phyloP scores from a whole-genome alignment of 2,113 vertebrate species.

The Osmerus eperlanus region DNA sequence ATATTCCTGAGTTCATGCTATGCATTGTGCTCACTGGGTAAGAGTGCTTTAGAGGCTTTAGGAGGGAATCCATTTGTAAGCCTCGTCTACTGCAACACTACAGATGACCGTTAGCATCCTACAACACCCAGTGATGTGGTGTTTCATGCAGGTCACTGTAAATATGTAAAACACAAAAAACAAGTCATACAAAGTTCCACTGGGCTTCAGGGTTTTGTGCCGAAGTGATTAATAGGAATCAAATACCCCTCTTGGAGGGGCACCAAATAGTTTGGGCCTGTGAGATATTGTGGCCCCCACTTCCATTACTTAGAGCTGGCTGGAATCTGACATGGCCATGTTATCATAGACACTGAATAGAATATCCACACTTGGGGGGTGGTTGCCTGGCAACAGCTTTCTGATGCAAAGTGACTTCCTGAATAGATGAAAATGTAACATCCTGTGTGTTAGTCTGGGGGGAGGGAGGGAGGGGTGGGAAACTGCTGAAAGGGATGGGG shows the following conservation, averaged over 20 bases:
- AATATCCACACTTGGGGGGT: constrained; percentile 53
- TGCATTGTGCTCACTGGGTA: background rate
- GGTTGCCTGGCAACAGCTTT: constrained; percentile 70
- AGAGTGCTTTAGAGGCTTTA: background rate
- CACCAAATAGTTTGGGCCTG: constrained; percentile 35
- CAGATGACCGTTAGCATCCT: too few species aligned
- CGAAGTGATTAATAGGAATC: constrained; percentile 39
- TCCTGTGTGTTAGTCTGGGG: constrained; percentile 58
- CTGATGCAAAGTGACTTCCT: constrained; percentile 75
- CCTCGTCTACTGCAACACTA: too few species aligned
- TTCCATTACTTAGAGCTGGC: constrained; percentile 38
- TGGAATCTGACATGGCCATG: constrained; percentile 53
- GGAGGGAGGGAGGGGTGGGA: constrained; percentile 40
- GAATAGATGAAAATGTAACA: constrained; percentile 68
- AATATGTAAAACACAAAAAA: background rate
- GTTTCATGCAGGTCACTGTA: background rate
- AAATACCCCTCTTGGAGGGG: constrained; percentile 37
- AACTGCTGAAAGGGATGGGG: constrained; percentile 19
- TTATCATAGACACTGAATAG: constrained; percentile 61
- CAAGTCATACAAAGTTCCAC: constrained; percentile 10
- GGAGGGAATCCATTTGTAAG: background rate
- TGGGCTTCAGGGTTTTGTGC: constrained; percentile 9
- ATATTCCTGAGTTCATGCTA: background rate
- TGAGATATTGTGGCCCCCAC: constrained; percentile 16
- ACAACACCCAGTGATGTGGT: too few species aligned